A percentile compares a stretch with the other conserved stretches of the same genome.
Conservation (phyloP, 2,888 invertebrate genomes). For the Cryptocephalus primarius region DNA sequence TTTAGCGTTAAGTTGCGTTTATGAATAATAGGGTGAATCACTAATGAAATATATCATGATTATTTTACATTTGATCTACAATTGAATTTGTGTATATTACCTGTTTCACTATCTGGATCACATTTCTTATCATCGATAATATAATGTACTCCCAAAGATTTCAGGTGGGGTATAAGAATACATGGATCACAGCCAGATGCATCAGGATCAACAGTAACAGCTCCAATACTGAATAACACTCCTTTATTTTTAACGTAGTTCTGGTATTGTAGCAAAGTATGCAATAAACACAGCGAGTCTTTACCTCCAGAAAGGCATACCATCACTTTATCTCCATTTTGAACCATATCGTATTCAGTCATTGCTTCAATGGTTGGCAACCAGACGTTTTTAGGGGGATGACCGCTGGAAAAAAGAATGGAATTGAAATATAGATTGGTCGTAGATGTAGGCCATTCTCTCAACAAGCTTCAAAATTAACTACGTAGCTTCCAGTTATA, state of each 20-base stretch:
- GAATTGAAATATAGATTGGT: not conserved
- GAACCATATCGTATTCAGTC: slow-evolving; percentile 73
- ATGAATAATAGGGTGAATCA: too few species aligned
- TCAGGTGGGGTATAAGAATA: slow-evolving; percentile 63
- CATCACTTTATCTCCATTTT: slow-evolving; percentile 56
- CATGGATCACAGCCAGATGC: slow-evolving; percentile 43
- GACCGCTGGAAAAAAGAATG: slow-evolving; percentile 45
- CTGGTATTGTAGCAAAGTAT: slow-evolving; percentile 76
- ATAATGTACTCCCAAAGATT: slow-evolving; percentile 61
- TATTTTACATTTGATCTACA: too few species aligned
- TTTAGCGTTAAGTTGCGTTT: too few species aligned
- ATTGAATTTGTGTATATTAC: too few species aligned
- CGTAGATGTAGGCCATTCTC: not conserved
- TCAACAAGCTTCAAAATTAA: too few species aligned
- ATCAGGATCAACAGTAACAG: slow-evolving; percentile 67
- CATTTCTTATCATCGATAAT: slow-evolving; percentile 51
- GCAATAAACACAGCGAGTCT: slow-evolving; percentile 73
- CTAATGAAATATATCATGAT: too few species aligned
- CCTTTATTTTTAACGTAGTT: slow-evolving; percentile 65
- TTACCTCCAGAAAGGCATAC: slow-evolving; percentile 76
- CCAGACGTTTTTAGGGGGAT: slow-evolving; percentile 71
- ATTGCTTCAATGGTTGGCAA: slow-evolving; percentile 73
- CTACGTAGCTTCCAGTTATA: not conserved
- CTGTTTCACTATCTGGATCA: slow-evolving; percentile 21
- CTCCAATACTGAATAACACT: slow-evolving; percentile 58